Evolutionary conservation across 1,140 invertebrate genomes (phyloP).

Genomic region (Samia ricini): DNA sequence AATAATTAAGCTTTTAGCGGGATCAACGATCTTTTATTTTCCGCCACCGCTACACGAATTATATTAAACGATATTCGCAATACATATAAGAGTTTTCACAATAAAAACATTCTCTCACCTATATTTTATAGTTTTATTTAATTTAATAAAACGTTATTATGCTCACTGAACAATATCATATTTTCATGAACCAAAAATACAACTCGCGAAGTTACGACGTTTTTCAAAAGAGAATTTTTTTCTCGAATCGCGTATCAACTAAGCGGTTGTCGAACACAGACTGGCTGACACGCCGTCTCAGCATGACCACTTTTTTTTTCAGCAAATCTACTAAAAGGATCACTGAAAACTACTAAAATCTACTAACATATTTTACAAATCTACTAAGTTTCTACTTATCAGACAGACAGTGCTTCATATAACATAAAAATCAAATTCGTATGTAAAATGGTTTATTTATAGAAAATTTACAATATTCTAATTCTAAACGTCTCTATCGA

Average conservation of each 20-base stretch:
- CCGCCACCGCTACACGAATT: slow-evolving; percentile 4
- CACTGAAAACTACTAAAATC: too few species aligned
- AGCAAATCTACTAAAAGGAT: too few species aligned
- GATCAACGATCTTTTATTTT: slow-evolving; percentile 62
- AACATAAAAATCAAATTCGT: too few species aligned
- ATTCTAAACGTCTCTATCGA: too few species aligned
- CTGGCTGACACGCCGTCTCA: slow-evolving; percentile 13
- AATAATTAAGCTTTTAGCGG: slow-evolving; percentile 62
- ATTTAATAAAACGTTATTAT: slow-evolving; percentile 1
- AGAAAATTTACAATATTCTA: too few species aligned
- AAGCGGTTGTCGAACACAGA: slow-evolving; percentile 25
- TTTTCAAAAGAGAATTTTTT: background rate
- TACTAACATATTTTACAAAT: too few species aligned
- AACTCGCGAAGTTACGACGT: slow-evolving; percentile 21
- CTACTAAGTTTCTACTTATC: too few species aligned
- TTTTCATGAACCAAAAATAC: slow-evolving; percentile 21
- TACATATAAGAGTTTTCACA: background rate
- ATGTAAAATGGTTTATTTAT: too few species aligned
- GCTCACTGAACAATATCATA: slow-evolving; percentile 19
- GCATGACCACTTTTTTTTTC: too few species aligned
- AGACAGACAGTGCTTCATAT: too few species aligned
- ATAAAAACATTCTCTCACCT: slow-evolving; percentile 1
- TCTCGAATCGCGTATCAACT: background rate
- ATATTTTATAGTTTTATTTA: background rate
- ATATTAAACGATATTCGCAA: slow-evolving; percentile 49